Evolutionary conservation across 2,888 invertebrate species (phyloP).

Genomic region (Drosophila borborema): DNA sequence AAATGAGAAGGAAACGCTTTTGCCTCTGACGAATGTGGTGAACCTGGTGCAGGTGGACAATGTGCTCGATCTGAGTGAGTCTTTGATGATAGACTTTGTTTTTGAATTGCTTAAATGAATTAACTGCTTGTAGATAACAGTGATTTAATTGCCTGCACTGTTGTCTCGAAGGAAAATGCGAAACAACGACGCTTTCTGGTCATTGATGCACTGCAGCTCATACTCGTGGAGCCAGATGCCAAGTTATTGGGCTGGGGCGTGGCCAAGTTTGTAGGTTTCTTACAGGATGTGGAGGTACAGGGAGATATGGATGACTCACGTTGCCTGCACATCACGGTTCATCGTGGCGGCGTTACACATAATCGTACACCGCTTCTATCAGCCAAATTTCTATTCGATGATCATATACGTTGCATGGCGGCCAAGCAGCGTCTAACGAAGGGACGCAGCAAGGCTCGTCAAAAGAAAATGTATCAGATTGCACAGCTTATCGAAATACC

Average conservation of each 20-base stretch:
- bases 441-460: slow-evolving; percentile 96
- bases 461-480: slow-evolving; percentile 98
- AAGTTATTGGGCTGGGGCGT: slow-evolving; percentile 98
- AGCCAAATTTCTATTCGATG: slow-evolving; percentile 98
- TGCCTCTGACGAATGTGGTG: slow-evolving; percentile 95
- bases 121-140: slow-evolving; percentile 92
- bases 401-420: slow-evolving; percentile 99
- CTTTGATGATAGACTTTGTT: background rate
- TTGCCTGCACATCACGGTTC: slow-evolving; percentile 96
- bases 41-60: slow-evolving; percentile 97
- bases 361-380: slow-evolving; percentile 92
- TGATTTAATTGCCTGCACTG: slow-evolving; percentile 98
- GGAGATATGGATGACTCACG: slow-evolving; percentile 99
- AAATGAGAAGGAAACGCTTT: slow-evolving; percentile 92
- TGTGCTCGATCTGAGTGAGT: slow-evolving; percentile 97
- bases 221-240: slow-evolving; percentile 98
- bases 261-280: slow-evolving; percentile 97
- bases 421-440: slow-evolving; percentile 95
- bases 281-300: slow-evolving; percentile 97
- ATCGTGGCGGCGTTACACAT: slow-evolving; percentile 89
- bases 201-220: slow-evolving; percentile 97
- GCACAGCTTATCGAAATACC: slow-evolving; percentile 95
- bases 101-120: background rate
- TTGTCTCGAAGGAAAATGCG: slow-evolving; percentile 94
- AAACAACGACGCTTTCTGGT: slow-evolving; percentile 97